phyloP scores from a whole-genome alignment of 2,113 vertebrate genomes.

The Dipodomys stephensi region DNA sequence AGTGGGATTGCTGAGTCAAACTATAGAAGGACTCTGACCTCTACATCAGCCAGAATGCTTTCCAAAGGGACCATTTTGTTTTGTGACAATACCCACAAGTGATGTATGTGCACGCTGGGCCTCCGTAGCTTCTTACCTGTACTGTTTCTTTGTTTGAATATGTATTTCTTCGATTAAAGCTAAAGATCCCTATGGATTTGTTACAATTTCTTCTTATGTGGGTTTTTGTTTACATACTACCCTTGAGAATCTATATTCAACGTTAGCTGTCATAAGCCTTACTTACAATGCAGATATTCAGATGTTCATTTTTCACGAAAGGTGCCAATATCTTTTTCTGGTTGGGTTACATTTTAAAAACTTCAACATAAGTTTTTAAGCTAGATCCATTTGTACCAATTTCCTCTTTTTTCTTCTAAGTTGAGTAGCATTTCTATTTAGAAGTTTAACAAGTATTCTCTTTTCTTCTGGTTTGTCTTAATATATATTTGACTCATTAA shows the following conservation, averaged over 20 bases:
- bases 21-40: slow-evolving; percentile 16
- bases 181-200: slow-evolving; percentile 14
- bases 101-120: neutral
- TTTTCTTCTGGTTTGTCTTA: slow-evolving; percentile 30
- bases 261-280: neutral
- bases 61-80: neutral
- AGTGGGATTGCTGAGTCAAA: slow-evolving; percentile 48
- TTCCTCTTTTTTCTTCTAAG: neutral
- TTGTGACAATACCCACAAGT: neutral
- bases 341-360: neutral
- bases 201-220: slow-evolving; percentile 6
- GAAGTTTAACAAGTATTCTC: slow-evolving; percentile 27
- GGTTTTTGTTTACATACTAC: slow-evolving; percentile 37
- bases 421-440: slow-evolving; percentile 33
- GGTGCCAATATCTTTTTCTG: neutral
- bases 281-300: slow-evolving; percentile 21
- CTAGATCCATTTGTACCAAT: neutral
- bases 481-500: slow-evolving; percentile 27
- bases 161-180: slow-evolving; percentile 28
- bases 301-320: slow-evolving; percentile 5
- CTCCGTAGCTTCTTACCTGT: neutral
- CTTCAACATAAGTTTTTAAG: slow-evolving; percentile 23
- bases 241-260: neutral
- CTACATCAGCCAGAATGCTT: neutral
- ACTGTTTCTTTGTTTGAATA: neutral